phyloP scores from a whole-genome alignment of 2,888 invertebrate genomes.

The Phragmatobia fuliginosa region DNA sequence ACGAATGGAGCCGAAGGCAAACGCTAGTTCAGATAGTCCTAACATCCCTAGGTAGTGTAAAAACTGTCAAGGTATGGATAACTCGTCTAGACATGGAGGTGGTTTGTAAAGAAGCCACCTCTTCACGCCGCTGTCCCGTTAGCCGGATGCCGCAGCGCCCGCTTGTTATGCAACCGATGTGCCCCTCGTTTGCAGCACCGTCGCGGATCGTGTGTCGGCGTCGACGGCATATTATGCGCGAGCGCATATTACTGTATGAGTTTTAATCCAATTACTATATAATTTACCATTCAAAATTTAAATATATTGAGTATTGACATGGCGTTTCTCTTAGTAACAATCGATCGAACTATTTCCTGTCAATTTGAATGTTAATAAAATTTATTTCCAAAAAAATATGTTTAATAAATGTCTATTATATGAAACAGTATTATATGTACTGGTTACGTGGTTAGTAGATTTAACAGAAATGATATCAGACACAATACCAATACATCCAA shows the following conservation, averaged over 20 bases:
- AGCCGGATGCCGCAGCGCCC: constrained; percentile 74
- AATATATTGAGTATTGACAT: constrained; percentile 1
- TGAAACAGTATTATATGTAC: neutral
- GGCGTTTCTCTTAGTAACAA: neutral
- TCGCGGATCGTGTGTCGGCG: constrained; percentile 46
- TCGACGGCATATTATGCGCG: constrained; percentile 28
- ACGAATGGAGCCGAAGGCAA: neutral
- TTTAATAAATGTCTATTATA: neutral
- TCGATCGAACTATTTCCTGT: neutral
- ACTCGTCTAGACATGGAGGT: constrained; percentile 59
- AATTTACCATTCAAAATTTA: constrained; percentile 41
- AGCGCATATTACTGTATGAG: constrained; percentile 46
- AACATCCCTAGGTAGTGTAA: constrained; percentile 40
- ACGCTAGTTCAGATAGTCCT: neutral
- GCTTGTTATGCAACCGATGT: constrained; percentile 82
- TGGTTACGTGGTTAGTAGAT: neutral
- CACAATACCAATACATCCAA: neutral
- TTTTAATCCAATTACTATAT: constrained; percentile 29
- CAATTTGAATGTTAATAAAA: neutral
- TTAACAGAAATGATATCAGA: neutral
- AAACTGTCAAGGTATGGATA: constrained; percentile 55
- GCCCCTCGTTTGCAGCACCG: constrained; percentile 60
- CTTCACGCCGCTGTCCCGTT: constrained; percentile 73
- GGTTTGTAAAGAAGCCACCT: constrained; percentile 55
- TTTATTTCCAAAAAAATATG: no score